Base-by-base conservation (phyloP, 2,797 vertebrate genomes). In the Gallinago nigripennis region DNA sequence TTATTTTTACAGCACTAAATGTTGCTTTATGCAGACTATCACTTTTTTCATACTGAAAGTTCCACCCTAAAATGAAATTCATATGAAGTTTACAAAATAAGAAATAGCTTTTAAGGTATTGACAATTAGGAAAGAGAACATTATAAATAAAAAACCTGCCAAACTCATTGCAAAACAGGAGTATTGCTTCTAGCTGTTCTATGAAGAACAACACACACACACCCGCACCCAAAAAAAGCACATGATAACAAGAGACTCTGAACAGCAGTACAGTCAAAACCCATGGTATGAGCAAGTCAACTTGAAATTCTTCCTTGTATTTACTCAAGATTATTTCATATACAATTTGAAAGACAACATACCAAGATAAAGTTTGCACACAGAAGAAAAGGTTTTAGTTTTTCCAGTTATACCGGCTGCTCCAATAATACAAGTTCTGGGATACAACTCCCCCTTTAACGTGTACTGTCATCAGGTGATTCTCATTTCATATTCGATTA, bases 331-430 rank as follows among this genome's bases (percentile, higher is more conserved):
- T 79, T 84, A 82, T 90, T 91, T 88, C 43, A 70, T 17, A 61
- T 5, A 39, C 20, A 60, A 12, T 78, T 82, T 71, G 41, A 87
- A 88, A 97, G 86, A 50, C 71, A 87, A 86, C 54, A 60, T 64
- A 88, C 82, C 93, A 90, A 95, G 94, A 82, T 86, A 94, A 94
- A 71, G 57, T 51, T 46, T 90, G 71, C 77, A 84, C 43, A 66
- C 63, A 69, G 77, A 90, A 84, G 48, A 88, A 88, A 82, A 11
- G 3, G 25, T 12, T 95, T 96, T 66, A 66, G 92, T 84, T 95
- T 95, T 97, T 96, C 96, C 94, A 95, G 95, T 96, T 86, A 84
- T 82, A 96, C 96, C 31, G 5, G 92, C 93, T 95, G 78, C 66
- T 88, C 88, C 56, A 86, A 95, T 71, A 92, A 39, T 18, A 79